phyloP scores from a whole-genome alignment of 2,888 invertebrate species.

The Pemphredon lugubris region DNA sequence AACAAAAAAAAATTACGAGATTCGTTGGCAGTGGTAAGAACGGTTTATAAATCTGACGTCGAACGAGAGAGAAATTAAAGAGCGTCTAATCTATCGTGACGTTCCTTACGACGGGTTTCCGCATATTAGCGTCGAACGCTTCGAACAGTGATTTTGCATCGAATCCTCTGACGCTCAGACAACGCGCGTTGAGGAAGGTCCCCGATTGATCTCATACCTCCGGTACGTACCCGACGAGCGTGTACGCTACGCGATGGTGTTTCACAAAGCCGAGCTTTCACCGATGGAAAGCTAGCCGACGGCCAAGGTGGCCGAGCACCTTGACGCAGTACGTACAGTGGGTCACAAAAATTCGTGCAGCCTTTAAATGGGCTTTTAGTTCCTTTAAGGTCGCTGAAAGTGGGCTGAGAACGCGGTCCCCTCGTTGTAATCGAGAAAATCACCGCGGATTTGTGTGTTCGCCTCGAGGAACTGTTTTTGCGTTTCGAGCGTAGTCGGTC shows the following conservation, averaged over 20 bases:
- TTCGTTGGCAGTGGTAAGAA: no score
- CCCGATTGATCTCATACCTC: not conserved
- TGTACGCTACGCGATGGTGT: conserved; percentile 24
- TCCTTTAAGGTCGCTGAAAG: conserved; percentile 64
- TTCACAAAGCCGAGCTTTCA: conserved; percentile 72
- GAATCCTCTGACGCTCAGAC: conserved; percentile 8
- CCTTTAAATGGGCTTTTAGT: conserved; percentile 64
- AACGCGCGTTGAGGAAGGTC: conserved; percentile 44
- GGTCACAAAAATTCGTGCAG: conserved; percentile 64
- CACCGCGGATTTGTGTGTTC: conserved; percentile 34
- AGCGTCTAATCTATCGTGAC: no score
- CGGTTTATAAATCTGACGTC: not conserved
- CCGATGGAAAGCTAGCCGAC: conserved; percentile 75
- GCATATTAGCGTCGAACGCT: not conserved
- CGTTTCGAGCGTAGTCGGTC: not conserved
- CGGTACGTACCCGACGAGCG: not conserved
- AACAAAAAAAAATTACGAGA: not conserved
- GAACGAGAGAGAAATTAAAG: not conserved
- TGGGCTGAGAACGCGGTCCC: conserved; percentile 46
- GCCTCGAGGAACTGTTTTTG: not conserved
- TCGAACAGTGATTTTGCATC: conserved; percentile 33
- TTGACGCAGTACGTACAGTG: conserved; percentile 47
- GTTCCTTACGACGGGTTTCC: no score
- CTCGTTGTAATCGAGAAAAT: conserved; percentile 52
- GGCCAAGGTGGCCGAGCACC: conserved; percentile 67